These are phyloP conservation scores for Porites evermanni DNA, from an alignment of 92 coral and sea anemone species.

Conservation along the genomic window DNA sequence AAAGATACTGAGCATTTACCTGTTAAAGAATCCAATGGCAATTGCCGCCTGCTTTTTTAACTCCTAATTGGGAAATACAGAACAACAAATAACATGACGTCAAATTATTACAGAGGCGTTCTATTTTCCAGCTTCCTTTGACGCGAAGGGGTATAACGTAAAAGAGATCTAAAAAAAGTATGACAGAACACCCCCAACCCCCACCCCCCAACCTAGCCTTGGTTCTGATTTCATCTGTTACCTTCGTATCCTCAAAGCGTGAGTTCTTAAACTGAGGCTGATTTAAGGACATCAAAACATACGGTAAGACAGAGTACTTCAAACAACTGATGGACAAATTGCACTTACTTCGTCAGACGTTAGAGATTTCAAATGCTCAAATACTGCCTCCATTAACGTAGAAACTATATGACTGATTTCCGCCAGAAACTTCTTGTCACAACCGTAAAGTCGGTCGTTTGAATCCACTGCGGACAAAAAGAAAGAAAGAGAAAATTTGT, in stretches of 20 bases:
- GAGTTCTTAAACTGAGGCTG: too few species aligned
- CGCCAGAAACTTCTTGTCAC: conserved; percentile 90
- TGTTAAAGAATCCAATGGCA: conserved; percentile 94
- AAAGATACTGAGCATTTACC: conserved; percentile 38
- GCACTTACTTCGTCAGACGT: conserved; percentile 77
- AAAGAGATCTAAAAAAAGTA: too few species aligned
- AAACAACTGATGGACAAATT: background rate
- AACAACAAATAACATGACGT: background rate
- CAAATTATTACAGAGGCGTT: background rate
- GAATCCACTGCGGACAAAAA: conserved; percentile 77
- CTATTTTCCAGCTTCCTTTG: too few species aligned
- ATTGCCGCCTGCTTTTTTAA: conserved; percentile 90
- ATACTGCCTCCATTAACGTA: conserved; percentile 83
- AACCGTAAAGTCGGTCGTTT: conserved; percentile 92
- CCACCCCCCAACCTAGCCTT: too few species aligned
- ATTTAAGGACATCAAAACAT: too few species aligned
- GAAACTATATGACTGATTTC: conserved; percentile 84
- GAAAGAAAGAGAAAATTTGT: background rate
- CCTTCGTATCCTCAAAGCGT: too few species aligned
- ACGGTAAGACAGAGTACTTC: background rate
- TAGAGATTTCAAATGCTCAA: conserved; percentile 82
- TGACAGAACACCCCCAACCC: too few species aligned
- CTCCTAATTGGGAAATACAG: conserved; percentile 48
- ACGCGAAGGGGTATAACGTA: too few species aligned
- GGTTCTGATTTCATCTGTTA: too few species aligned